Evolutionary conservation across 2,888 invertebrate genomes (phyloP).

Genomic region (Piscicola geometra): DNA sequence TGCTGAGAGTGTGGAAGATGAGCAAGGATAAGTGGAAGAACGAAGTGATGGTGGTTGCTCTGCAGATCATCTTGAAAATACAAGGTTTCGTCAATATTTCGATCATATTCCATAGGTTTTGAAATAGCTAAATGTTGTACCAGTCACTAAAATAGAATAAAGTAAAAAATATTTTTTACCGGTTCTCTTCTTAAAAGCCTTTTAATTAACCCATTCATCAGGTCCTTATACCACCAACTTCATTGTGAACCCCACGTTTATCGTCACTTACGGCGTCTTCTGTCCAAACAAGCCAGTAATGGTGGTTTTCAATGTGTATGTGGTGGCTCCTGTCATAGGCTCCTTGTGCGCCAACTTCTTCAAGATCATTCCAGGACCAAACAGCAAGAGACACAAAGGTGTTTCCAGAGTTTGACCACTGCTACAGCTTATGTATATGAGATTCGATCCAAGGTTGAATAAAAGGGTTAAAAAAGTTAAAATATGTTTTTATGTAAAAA

Average conservation of each 20-base stretch:
- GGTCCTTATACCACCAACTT: neutral
- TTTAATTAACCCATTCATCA: no score
- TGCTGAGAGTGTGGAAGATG: slow-evolving; percentile 4
- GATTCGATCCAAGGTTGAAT: no score
- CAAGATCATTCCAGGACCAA: neutral
- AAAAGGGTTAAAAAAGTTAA: no score
- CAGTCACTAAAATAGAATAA: no score
- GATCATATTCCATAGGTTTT: no score
- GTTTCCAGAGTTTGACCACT: neutral
- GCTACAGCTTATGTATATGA: no score
- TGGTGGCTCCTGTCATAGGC: slow-evolving; percentile 7
- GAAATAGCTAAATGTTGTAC: no score
- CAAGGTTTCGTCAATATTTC: neutral
- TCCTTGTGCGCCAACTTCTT: neutral
- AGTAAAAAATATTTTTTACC: no score
- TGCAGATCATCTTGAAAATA: neutral
- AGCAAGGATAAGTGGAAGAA: slow-evolving; percentile 6
- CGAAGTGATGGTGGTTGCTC: neutral
- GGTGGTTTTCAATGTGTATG: neutral
- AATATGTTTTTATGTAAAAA: no score
- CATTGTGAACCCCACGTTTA: slow-evolving; percentile 2
- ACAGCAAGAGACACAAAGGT: neutral
- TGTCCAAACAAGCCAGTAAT: neutral
- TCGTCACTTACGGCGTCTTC: neutral
- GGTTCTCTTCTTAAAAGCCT: no score